Evolutionary conservation across 2,113 vertebrate species (phyloP).

Genomic region (Synodontis membranacea): DNA sequence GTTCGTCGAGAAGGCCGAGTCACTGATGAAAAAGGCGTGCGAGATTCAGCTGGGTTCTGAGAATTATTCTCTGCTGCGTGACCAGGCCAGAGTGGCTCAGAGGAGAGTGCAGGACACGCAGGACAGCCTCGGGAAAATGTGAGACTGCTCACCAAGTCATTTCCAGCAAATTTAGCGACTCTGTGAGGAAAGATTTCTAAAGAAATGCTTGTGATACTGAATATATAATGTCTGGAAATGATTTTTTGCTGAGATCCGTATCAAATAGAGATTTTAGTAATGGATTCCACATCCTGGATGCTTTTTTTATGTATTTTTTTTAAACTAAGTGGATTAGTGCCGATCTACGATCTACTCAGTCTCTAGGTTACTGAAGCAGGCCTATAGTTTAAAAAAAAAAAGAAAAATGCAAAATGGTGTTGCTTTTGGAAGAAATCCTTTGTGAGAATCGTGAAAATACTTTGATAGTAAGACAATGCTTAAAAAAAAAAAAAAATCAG

Average conservation of each 20-base stretch:
- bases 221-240: neutral
- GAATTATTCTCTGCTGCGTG: conserved; percentile 78
- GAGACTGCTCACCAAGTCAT: conserved; percentile 36
- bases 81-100: conserved; percentile 81
- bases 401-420: neutral
- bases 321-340: neutral
- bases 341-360: neutral
- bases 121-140: conserved; percentile 86
- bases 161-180: neutral
- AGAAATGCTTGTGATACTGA: neutral
- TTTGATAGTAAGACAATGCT: neutral
- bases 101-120: conserved; percentile 81
- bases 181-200: neutral
- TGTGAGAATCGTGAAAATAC: neutral
- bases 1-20: conserved; percentile 76
- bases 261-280: neutral
- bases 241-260: neutral
- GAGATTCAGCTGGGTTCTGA: conserved; percentile 83
- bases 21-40: conserved; percentile 81
- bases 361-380: neutral
- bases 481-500: neutral
- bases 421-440: neutral
- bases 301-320: neutral
- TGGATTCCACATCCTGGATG: neutral
- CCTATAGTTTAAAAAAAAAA: neutral